Percentiles rank a stretch among this genome's conserved stretches.
Evolutionary conservation across 2,113 vertebrate genomes (phyloP).

Genomic region (Coptodon rendalli): DNA sequence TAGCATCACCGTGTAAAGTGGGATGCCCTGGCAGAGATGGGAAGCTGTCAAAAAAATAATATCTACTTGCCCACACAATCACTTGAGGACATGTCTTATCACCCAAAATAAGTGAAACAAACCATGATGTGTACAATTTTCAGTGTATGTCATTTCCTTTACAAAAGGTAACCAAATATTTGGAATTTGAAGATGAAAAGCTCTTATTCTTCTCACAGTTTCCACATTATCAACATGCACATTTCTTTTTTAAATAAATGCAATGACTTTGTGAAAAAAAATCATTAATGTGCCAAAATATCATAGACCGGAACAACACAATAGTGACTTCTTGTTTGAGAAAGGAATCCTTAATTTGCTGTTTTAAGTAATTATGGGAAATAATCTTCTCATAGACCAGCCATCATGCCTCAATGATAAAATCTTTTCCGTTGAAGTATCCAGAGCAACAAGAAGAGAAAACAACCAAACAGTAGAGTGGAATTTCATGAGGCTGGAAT

Average conservation of each 20-base stretch:
- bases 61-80: neutral
- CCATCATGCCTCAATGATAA: conserved; percentile 1
- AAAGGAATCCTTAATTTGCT: neutral
- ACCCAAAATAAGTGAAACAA: neutral
- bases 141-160: neutral
- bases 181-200: neutral
- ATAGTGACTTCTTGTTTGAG: neutral
- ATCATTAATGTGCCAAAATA: neutral
- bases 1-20: neutral
- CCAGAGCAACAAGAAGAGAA: conserved; percentile 32
- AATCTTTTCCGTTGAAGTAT: conserved; percentile 22
- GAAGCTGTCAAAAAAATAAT: neutral
- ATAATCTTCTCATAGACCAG: neutral
- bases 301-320: neutral
- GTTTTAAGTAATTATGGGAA: conserved; percentile 8
- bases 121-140: neutral
- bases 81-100: neutral
- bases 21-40: neutral
- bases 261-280: neutral
- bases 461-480: neutral
- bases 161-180: neutral
- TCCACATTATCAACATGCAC: neutral
- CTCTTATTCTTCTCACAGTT: neutral
- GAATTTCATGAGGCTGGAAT: conserved; percentile 28
- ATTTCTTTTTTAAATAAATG: neutral